These are phyloP conservation scores for Pseudonaja textilis DNA, from an alignment of 2,113 vertebrate genomes.

Conservation along the genomic window DNA sequence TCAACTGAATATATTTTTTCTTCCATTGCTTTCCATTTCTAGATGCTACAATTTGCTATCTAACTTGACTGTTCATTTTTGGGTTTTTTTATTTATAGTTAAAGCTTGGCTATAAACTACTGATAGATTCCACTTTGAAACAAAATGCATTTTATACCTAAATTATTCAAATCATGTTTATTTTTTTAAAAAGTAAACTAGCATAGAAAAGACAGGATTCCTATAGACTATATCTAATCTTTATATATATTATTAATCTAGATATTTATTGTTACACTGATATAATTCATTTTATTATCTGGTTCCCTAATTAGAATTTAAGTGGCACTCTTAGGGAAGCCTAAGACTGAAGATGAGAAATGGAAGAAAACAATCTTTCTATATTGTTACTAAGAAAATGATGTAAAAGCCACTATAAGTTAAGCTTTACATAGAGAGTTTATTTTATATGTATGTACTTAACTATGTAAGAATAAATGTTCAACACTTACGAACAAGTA, in stretches of 20 bases:
- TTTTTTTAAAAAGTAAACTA: no score
- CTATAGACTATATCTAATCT: background rate
- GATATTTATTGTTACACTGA: no score
- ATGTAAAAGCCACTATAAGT: background rate
- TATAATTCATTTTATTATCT: background rate
- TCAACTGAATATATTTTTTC: conserved; percentile 10
- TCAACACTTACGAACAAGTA: background rate
- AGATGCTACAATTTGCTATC: background rate
- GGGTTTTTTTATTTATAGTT: background rate
- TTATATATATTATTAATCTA: background rate
- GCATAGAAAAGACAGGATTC: background rate
- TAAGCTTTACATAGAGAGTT: background rate
- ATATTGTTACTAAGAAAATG: background rate
- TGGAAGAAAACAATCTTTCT: background rate
- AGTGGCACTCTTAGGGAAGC: background rate
- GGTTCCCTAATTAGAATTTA: background rate
- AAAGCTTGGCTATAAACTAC: background rate
- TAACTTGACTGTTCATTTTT: background rate
- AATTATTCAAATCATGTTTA: background rate
- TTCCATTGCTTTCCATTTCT: background rate
- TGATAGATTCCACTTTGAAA: conserved; percentile 13
- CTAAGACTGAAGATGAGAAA: background rate
- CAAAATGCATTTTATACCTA: background rate
- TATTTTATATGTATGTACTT: background rate
- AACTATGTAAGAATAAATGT: background rate